Evolutionary conservation across 2,797 vertebrate species (phyloP), one percentile per base, ranked within the genome.

Genomic region (Oceanodroma leucorhoa): DNA sequence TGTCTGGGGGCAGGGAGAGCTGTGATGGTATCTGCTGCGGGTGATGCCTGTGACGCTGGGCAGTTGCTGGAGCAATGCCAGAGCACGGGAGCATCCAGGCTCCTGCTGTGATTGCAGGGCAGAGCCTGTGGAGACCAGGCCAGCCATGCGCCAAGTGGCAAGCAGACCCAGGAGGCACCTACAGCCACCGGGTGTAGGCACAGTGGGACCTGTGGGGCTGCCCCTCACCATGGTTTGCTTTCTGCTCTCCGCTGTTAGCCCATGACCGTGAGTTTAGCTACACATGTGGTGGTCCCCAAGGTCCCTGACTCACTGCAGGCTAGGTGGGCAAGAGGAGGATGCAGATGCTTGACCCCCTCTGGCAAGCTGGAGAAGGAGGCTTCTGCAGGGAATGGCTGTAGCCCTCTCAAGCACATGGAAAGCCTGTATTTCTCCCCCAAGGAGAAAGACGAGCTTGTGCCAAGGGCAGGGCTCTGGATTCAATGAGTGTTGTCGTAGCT

Each of bases 111-210:
- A 27, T 55, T 14, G 29, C 0, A 3, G 18, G 11, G 11, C 48
- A 77, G 29, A 82, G 53, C 17, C 62, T 18, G 0, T 8, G 27
- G 61, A 22, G 18, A 16, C 4, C 40, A 9, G 36, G 14, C 27
- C n/a, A 51, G n/a, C 53, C 43, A 6, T 6, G 14, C 61, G 43
- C 11, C 36, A 34, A 27, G 32, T 4, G 15, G 21, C 38, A 26
- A 55, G 40, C 27, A 54, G 82, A 38, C 7, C 16, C 24, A 36
- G 36, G 40, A 60, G 55, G 32, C 54, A 58, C 46, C 36, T 60
- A 9, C n/a, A 55, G 1, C 10, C 15, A 14, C 13, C 41, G 8
- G 11, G 5, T 19, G 2, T 0, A 24, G 58, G 57, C 0, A 3
- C 32, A 5, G 5, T 34, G 87, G 46, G 40, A 4, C 21, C 58